Base-by-base conservation (phyloP, 2,113 vertebrate species). In the Cercopithecus mona region DNA sequence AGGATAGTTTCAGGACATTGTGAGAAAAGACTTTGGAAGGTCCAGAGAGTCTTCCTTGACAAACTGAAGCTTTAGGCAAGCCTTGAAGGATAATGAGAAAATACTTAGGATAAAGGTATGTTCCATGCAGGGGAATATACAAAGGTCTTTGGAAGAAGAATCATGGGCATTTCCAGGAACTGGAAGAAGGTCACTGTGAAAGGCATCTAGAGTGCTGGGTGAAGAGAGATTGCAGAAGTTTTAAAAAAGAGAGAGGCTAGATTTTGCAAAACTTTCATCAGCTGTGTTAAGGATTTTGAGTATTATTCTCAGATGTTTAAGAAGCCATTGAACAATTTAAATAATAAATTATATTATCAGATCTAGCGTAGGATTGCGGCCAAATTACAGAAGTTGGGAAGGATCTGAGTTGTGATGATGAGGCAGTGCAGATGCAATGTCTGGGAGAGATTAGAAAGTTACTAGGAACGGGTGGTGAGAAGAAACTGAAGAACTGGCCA, bases 361-460 rank as follows among this genome's bases (percentile, higher is more conserved):
- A 84, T 86, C 11, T 64, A 79, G 23, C 4, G 0, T 12, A 83
- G 22, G 12, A 2, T n/a, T 5, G 48, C 40, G 50, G 79, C 45
- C 70, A 18, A 20, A 68, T 38, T n/a, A 50, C 1, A 3, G 11
- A n/a, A 35, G 2, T 8, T 23, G 8, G 14, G 20, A 5, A 73
- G 12, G 16, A 1, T 85, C 40, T 73, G 59, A 30, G 11, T 7
- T n/a, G 43, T 23, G 23, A 52, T 35, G 20, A 20, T 4, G 1
- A n/a, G 12, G 16, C 3, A n/a, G 6, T 30, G 1, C 1, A 1
- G 3, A 59, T 6, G 10, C 13, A 14, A 3, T 13, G 22, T 50
- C 25, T 23, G 68, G 22, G 18, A n/a, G 72, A 94, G 35, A 64
- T 18, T 8, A 79, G 52, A 73, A 48, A 78, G 23, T 18, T 78